phyloP scores from a whole-genome alignment of 2,888 invertebrate genomes.

The Seira musarum region DNA sequence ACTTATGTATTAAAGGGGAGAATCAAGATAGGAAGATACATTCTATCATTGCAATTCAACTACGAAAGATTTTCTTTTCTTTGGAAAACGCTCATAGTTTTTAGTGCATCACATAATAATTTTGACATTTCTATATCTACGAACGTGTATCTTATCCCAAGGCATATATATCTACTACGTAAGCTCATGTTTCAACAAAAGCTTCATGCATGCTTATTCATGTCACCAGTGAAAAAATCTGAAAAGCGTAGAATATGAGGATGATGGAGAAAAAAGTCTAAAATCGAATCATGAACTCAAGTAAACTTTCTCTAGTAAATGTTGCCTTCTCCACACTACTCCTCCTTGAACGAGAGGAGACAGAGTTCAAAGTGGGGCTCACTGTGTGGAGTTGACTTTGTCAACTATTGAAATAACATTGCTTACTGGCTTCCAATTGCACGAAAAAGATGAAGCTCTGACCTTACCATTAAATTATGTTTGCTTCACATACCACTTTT shows the following conservation, averaged over 20 bases:
- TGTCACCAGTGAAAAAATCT: conserved; percentile 27
- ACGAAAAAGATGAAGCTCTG: conserved; percentile 33
- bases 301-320: too few species aligned
- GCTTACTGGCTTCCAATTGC: background rate
- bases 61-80: too few species aligned
- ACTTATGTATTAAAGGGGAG: conserved; percentile 18
- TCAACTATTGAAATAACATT: conserved; percentile 33
- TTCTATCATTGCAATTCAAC: too few species aligned
- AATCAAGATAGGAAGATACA: conserved; percentile 39
- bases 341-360: too few species aligned
- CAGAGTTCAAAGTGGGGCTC: conserved; percentile 17
- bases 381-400: conserved; percentile 44
- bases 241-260: too few species aligned
- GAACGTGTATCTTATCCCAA: background rate
- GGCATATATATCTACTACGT: background rate
- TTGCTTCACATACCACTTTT: conserved; percentile 37
- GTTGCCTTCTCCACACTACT: too few species aligned
- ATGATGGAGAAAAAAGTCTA: too few species aligned
- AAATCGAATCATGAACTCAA: conserved; percentile 43
- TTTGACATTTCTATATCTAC: background rate
- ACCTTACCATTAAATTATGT: conserved; percentile 47
- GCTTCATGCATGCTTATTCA: conserved; percentile 31
- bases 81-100: conserved; percentile 20
- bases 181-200: too few species aligned
- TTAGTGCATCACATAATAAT: conserved; percentile 18